Conservation (phyloP, 1,140 invertebrate species). For the Arctopsyche grandis region DNA sequence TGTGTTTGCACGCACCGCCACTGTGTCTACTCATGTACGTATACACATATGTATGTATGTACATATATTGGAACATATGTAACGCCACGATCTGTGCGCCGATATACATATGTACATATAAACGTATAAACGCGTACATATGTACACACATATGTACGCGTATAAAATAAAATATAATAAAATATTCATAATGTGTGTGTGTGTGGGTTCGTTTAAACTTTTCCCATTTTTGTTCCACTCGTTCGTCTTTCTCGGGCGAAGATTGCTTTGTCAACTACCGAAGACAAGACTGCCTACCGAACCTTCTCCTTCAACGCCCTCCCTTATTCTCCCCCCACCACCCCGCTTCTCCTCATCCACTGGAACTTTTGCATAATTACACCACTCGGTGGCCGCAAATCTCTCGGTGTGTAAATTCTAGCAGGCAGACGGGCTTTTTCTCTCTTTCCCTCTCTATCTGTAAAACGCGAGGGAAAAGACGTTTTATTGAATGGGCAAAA, state of each 20-base stretch:
- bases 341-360: neutral
- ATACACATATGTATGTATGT: slow-evolving; percentile 49
- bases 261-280: slow-evolving; percentile 30
- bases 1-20: neutral
- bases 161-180: neutral
- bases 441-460: neutral
- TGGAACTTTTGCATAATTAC: slow-evolving; percentile 34
- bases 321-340: neutral
- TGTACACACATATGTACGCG: neutral
- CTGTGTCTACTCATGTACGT: slow-evolving; percentile 31
- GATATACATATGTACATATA: slow-evolving; percentile 14
- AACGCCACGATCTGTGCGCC: slow-evolving; percentile 33
- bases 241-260: slow-evolving; percentile 14
- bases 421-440: neutral
- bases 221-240: neutral
- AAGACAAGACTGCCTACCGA: neutral
- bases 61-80: neutral
- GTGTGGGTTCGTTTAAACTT: neutral
- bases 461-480: neutral
- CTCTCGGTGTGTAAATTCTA: slow-evolving; percentile 34
- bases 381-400: slow-evolving; percentile 34
- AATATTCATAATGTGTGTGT: neutral
- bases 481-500: slow-evolving; percentile 37
- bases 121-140: neutral
- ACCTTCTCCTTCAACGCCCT: neutral